Base-by-base conservation (phyloP, 2,888 invertebrate species). In the Drosophila algonquin region DNA sequence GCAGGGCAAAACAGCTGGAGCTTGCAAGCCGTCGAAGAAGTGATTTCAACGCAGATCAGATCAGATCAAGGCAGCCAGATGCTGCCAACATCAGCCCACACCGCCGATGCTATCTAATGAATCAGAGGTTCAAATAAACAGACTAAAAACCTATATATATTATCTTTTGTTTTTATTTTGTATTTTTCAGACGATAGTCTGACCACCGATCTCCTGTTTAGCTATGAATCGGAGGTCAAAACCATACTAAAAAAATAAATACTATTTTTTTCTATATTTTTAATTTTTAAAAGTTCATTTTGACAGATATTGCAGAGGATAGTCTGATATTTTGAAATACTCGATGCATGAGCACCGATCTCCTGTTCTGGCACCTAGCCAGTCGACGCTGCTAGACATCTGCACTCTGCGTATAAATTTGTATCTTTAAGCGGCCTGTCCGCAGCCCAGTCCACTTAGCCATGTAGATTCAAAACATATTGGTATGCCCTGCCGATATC, bases 391-490 rank as follows among this genome's bases (percentile, higher is more conserved):
- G 14, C 5, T 14, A 14, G 35, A 35, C 40, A 40, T 40, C 40
- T 40, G 40, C 40, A 40, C 40, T 14, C 40, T 7, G 40, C 40
- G 40, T 40, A 40, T 40, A 40, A 40, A 40, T 54, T 40, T 54
- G 21, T 24, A 21, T 40, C 18, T 32, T 10, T 21, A 4, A 24
- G 35, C n/a, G 44, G 8, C 8, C 30, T 30, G 30, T 30, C 30
- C 30, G 30, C 30, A 8, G 50, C 24, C 46, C 46, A 12, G 44
- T 45, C 76, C 69, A 64, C 73, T 84, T 84, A 75, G 48, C 77
- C 67, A 82, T 87, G 82, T 76, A 77, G 84, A 87, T 87, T 56
- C 56, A 62, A 76, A 62, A 48, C 70, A 58, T 62, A 54, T 54
- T 40, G 14, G 14, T 14, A 14, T 5, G 14, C 24, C 24, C 24